Evolutionary conservation across 2,113 vertebrate genomes (phyloP).

Genomic region (Phasianus colchicus): DNA sequence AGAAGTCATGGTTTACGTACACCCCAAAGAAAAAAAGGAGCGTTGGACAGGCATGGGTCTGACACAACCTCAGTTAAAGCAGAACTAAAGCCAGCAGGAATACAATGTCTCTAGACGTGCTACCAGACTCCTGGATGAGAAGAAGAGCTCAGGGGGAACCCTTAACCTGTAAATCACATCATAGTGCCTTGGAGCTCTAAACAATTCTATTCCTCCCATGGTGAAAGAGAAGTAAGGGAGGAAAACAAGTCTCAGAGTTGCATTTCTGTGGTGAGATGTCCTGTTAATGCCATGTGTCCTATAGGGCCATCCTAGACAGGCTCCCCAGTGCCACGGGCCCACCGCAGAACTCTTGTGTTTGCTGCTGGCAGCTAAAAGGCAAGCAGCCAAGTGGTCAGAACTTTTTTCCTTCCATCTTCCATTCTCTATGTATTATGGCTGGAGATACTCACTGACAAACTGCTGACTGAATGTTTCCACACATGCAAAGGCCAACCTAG

Average conservation of each 20-base stretch:
- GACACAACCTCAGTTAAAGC: background rate
- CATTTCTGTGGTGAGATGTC: background rate
- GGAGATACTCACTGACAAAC: background rate
- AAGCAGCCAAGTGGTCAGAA: background rate
- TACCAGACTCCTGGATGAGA: background rate
- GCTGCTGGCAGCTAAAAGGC: background rate
- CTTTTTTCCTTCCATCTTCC: background rate
- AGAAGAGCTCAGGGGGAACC: background rate
- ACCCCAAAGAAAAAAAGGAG: background rate
- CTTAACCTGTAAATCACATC: background rate
- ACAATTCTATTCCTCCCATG: background rate
- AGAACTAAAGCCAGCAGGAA: background rate
- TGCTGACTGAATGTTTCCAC: background rate
- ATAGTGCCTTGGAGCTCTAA: background rate
- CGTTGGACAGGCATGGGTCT: background rate
- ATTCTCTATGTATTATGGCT: background rate
- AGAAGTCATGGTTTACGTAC: background rate
- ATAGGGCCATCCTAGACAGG: background rate
- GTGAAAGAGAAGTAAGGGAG: background rate
- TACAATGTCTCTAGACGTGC: background rate
- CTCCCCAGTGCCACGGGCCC: background rate
- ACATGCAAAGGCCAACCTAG: background rate
- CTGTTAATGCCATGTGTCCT: background rate
- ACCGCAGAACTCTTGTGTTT: background rate
- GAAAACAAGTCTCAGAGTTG: background rate